Evolutionary conservation across 2,888 invertebrate species (phyloP).

Genomic region (Galerucella nymphaeae): DNA sequence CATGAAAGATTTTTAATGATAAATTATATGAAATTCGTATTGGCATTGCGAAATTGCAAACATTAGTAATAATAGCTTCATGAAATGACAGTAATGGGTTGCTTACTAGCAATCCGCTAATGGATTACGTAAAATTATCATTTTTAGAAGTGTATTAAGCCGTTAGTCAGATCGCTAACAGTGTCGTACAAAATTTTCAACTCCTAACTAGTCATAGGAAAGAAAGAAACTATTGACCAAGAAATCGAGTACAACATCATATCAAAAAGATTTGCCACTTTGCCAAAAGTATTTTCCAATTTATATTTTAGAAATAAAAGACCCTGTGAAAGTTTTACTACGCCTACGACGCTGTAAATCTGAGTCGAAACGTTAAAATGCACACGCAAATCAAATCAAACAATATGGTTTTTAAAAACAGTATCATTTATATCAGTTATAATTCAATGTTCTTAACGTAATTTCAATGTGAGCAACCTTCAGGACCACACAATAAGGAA

Average conservation of each 20-base stretch:
- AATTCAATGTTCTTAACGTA: background rate
- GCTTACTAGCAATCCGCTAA: slow-evolving; percentile 30
- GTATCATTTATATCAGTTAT: background rate
- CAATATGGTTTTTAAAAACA: slow-evolving; percentile 13
- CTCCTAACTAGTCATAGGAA: too few relatives aligned
- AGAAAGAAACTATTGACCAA: too few relatives aligned
- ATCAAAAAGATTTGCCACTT: too few relatives aligned
- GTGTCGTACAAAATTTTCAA: slow-evolving; percentile 1
- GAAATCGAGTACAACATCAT: too few relatives aligned
- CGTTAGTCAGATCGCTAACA: slow-evolving; percentile 21
- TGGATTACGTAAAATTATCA: slow-evolving; percentile 35
- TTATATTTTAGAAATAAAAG: too few relatives aligned
- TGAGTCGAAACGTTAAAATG: too few relatives aligned
- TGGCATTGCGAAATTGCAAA: slow-evolving; percentile 40
- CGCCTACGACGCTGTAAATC: too few relatives aligned
- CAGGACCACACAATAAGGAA: slow-evolving; percentile 17
- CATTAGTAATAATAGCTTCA: slow-evolving; percentile 38
- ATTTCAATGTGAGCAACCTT: slow-evolving; percentile 11
- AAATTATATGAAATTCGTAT: background rate
- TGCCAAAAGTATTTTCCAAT: too few relatives aligned
- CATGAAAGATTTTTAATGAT: slow-evolving; percentile 7
- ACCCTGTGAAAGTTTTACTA: too few relatives aligned
- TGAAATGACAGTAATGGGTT: slow-evolving; percentile 41
- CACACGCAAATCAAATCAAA: slow-evolving; percentile 9
- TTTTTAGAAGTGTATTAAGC: slow-evolving; percentile 33